Evolutionary conservation across 2,888 invertebrate genomes (phyloP).

Genomic region (Drosophila pseudotakahashii): DNA sequence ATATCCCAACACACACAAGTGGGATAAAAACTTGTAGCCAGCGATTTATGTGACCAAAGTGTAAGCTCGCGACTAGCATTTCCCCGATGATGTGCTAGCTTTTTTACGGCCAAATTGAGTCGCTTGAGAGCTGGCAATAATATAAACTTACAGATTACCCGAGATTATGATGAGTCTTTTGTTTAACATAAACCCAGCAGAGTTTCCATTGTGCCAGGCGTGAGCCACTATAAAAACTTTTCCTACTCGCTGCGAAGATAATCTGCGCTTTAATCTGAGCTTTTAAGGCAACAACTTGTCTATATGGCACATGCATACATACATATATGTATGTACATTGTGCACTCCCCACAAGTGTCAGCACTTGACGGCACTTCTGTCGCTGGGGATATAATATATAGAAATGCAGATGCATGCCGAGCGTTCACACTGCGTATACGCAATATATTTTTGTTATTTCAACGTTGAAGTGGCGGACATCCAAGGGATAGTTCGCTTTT

Average conservation of each 20-base stretch:
- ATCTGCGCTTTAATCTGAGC: constrained; percentile 23
- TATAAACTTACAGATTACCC: not conserved
- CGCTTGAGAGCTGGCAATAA: constrained; percentile 10
- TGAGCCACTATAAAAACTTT: constrained; percentile 13
- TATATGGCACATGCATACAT: constrained; percentile 12
- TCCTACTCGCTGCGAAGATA: constrained; percentile 8
- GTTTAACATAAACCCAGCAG: constrained; percentile 15
- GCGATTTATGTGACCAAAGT: constrained; percentile 51
- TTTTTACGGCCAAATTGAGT: constrained; percentile 17
- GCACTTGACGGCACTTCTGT: constrained; percentile 44
- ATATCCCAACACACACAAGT: not conserved
- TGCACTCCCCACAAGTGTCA: constrained; percentile 34
- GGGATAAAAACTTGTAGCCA: constrained; percentile 46
- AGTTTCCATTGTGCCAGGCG: constrained; percentile 8
- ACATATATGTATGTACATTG: too few relatives aligned
- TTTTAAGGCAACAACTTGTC: constrained; percentile 39
- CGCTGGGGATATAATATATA: constrained; percentile 47
- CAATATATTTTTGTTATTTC: constrained; percentile 51
- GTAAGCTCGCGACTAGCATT: constrained; percentile 9
- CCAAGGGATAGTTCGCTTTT: constrained; percentile 1
- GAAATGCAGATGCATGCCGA: constrained; percentile 68
- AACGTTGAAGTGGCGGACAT: constrained; percentile 18
- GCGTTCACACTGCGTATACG: constrained; percentile 53
- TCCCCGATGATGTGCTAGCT: constrained; percentile 20
- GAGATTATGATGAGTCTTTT: constrained; percentile 12